Evolutionary conservation across 2,888 invertebrate species (phyloP).

Genomic region (Campoplex nolae): DNA sequence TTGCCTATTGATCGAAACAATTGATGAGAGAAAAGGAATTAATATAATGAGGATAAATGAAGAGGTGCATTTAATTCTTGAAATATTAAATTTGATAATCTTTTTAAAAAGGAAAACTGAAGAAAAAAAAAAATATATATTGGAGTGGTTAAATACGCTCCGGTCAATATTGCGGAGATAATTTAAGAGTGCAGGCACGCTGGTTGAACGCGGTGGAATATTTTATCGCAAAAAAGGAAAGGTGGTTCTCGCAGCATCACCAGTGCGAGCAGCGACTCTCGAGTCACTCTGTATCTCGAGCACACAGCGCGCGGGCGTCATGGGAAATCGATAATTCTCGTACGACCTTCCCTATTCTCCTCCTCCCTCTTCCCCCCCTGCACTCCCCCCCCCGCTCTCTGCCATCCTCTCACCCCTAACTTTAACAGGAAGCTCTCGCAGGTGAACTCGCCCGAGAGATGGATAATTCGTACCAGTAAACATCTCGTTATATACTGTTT

Average conservation of each 20-base stretch:
- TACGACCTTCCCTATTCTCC: constrained; percentile 53
- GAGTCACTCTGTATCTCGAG: constrained; percentile 63
- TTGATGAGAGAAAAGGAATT: background rate
- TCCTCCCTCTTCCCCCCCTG: background rate
- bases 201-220: constrained; percentile 66
- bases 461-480: constrained; percentile 61
- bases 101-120: background rate
- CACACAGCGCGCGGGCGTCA: constrained; percentile 69
- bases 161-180: constrained; percentile 72
- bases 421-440: constrained; percentile 58
- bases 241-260: constrained; percentile 57
- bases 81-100: too few relatives aligned
- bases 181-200: constrained; percentile 68
- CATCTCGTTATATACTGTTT: constrained; percentile 57
- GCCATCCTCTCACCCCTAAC: constrained; percentile 25
- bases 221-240: constrained; percentile 65
- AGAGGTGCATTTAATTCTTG: too few relatives aligned
- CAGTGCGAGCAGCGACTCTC: constrained; percentile 44
- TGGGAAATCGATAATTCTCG: constrained; percentile 69
- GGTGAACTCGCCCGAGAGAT: constrained; percentile 60
- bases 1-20: background rate
- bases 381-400: background rate
- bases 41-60: background rate
- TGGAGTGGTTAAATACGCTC: background rate
- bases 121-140: background rate